phyloP scores from a whole-genome alignment of 23 tunicate genomes.

The Styela plicata region DNA sequence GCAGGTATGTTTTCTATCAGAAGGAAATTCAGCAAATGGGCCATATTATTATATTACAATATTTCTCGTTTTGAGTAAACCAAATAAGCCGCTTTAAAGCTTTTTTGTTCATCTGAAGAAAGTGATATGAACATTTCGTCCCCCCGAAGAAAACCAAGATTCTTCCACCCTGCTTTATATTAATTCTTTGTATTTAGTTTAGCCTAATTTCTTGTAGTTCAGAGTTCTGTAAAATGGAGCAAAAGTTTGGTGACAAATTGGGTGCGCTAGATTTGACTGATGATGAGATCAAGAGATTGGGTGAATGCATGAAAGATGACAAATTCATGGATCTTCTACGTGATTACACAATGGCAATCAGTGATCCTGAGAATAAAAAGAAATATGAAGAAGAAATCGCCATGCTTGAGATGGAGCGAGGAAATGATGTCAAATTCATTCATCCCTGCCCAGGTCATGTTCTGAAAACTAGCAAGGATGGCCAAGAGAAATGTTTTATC shows the following conservation, averaged over 20 bases:
- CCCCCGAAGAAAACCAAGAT: too few relatives aligned
- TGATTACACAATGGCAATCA: slow-evolving; percentile 83
- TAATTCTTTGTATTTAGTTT: too few relatives aligned
- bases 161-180: too few relatives aligned
- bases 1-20: too few relatives aligned
- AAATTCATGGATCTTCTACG: slow-evolving; percentile 74
- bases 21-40: too few relatives aligned
- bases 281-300: slow-evolving; percentile 71
- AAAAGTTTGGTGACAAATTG: slow-evolving; percentile 74
- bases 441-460: slow-evolving; percentile 87
- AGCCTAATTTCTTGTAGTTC: too few relatives aligned
- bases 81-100: too few relatives aligned
- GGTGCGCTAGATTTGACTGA: slow-evolving; percentile 73
- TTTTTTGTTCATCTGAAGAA: too few relatives aligned
- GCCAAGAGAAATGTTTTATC: slow-evolving; percentile 82
- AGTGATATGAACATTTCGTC: too few relatives aligned
- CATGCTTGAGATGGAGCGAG: slow-evolving; percentile 67
- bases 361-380: slow-evolving; percentile 74
- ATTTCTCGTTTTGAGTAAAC: too few relatives aligned
- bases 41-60: too few relatives aligned
- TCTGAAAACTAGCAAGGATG: slow-evolving; percentile 76
- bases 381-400: slow-evolving; percentile 87
- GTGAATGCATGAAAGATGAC: slow-evolving; percentile 89
- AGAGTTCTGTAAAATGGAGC: too few relatives aligned
- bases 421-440: slow-evolving; percentile 88